Evolutionary conservation across 2,113 vertebrate species (phyloP), one percentile per base, ranked within the genome.

Genomic region (Raja brachyura): DNA sequence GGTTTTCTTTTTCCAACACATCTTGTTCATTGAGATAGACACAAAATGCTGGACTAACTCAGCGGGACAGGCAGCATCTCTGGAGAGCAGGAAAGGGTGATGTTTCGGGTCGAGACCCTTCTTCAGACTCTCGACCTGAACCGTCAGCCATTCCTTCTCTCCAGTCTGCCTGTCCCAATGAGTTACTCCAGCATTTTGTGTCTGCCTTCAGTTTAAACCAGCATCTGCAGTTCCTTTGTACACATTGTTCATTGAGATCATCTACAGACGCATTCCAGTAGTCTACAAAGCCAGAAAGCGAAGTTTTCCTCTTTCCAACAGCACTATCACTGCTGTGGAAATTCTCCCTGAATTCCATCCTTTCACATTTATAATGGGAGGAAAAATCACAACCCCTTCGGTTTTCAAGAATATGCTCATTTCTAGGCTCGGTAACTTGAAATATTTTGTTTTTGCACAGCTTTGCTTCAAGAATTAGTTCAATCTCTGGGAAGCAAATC

Each of bases 321-420:
- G 61, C 68, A 63, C 63, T 20, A 13, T 48, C 90, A 74, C 39
- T 13, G 7, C 66, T 48, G 22, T 54, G 16, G 39, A 92, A 92
- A 31, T 25, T 25, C 39, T 73, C 90, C 48, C 90, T 74, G 33
- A 73, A 73, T 73, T 73, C 63, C 66, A 92, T 48, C 68, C 66
- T 74, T 92, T 74, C 90, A 92, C 59, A 74, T 92, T 92, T 74
- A 5, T 48, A 73, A 74, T 48, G 66, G 90, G 90, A 92, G 90
- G 68, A 73, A 92, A 73, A 33, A 20, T 54, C 68, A 73, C 68
- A 54, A 9, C 68, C 39, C 88, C 39, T 70, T 73, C 68, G 48
- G 66, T 92, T 92, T 74, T 92, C 5, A 22, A 14, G 16, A 70
- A 48, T 25, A 33, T 22, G 61, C 33, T 25, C 22, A 73, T 22